A percentile compares a stretch with the other conserved stretches of the same genome.
These are phyloP conservation scores for Calliphora vomitoria DNA, from an alignment of 2,888 invertebrate species.

Conservation along the genomic window DNA sequence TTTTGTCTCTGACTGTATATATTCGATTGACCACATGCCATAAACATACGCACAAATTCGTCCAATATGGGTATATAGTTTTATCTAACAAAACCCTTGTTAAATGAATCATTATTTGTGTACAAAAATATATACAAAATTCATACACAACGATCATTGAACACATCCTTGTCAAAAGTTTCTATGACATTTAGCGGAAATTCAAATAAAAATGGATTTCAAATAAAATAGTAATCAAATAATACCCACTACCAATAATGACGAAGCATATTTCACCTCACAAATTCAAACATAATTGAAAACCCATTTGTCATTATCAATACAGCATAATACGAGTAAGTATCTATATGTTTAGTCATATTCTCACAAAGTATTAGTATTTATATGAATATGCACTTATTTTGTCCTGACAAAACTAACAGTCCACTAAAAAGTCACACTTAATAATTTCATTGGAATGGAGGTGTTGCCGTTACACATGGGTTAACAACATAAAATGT, in stretches of 20 bases:
- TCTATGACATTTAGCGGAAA: slow-evolving; percentile 44
- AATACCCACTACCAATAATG: slow-evolving; percentile 19
- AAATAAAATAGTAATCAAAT: background rate
- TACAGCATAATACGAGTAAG: background rate
- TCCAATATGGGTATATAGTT: background rate
- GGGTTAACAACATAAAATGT: slow-evolving; percentile 33
- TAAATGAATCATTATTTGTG: slow-evolving; percentile 2
- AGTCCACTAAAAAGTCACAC: slow-evolving; percentile 1
- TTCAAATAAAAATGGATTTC: slow-evolving; percentile 24
- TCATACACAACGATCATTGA: slow-evolving; percentile 10
- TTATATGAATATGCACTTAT: background rate
- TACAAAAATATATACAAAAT: background rate
- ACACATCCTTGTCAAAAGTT: slow-evolving; percentile 45
- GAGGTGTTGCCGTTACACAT: slow-evolving; percentile 56
- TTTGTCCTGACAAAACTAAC: slow-evolving; percentile 3
- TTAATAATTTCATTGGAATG: background rate
- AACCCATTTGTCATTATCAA: slow-evolving; percentile 20
- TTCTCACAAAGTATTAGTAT: background rate
- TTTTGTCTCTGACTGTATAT: too few relatives aligned
- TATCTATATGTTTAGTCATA: too few relatives aligned
- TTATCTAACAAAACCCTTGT: slow-evolving; percentile 19
- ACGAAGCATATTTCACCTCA: slow-evolving; percentile 47
- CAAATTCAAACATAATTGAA: background rate
- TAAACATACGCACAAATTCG: background rate
- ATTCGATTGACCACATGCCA: slow-evolving; percentile 48